Evolutionary conservation across 2,888 invertebrate genomes (phyloP), one percentile per base, ranked within the genome.

Genomic region (Oegoconia quadripuncta): DNA sequence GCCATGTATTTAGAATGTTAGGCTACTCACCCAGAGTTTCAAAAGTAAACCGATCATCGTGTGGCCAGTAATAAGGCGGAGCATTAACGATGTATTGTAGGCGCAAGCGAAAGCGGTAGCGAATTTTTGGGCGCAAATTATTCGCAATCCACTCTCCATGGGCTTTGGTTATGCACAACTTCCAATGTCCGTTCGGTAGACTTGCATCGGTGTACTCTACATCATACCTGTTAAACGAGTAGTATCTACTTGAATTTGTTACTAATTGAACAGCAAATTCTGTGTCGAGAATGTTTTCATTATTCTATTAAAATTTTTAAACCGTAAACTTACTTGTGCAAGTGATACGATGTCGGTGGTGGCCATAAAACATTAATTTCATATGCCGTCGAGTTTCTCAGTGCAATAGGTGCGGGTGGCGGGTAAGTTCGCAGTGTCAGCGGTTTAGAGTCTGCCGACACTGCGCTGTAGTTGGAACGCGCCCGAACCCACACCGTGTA

Each of bases 401-500:
- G 62, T 0, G 84, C 78, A 4, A 97, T 77, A 38, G 91, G 89
- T 17, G 90, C 88, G 0, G 97, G 95, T 47, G 91, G 90, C 0
- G 93, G 90, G 65, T 90, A 94, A 11, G 95, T 96, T 33, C 86
- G 88, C 13, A 95, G 88, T 6, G 82, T 74, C 5, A 93, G 79
- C 12, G 81, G 80, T 1, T 84, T 74, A 46, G 93, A 94, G 55
- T 92, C 90, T 1, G 90, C 93, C 36, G 61, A 52, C 16, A 90
- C 89, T 2, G 90, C 83, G 40, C 89, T 91, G 55, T 92, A 90
- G 34, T 90, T 89, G 1, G 95, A 93, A 55, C 92, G 93, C 1
- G 94, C 94, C 28, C 93, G 88, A 23, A 95, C 91, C 91, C 92
- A 94, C 26, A 95, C 90, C 3, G 82, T 80, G 68, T 94, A 97